Evolutionary conservation across 2,888 invertebrate species (phyloP), one percentile per base, ranked within the genome.

Genomic region (Cataglyphis altisquamis): DNA sequence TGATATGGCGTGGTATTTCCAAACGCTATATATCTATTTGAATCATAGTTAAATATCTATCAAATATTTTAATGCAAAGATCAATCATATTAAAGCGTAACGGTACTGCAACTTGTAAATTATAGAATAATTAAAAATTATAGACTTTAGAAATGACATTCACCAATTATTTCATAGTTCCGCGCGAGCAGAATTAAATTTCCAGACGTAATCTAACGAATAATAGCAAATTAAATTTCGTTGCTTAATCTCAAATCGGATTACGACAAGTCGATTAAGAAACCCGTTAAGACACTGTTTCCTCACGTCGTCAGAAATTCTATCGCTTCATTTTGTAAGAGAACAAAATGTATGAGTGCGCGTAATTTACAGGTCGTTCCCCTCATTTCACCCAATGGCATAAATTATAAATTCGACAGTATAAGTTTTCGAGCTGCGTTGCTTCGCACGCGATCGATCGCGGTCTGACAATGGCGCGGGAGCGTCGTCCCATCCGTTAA

Each of bases 371-470:
- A 57, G 78, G 68, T 78, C 78, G 8, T 68, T 78, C 41, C 32
- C 68, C 78, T 78, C 57, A 36, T 68, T 67, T 77, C 41, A 68
- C 18, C 12, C 32, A 57, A 0, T 45, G 15, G 55, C 9, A 45
- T 78, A 78, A 68, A 78, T 78, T 60, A 70, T 60, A 4, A 78
- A 60, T 21, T 57, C 57, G 5, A 64, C 55, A 73, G 67, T 67
- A 80, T 83, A 52, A 60, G 21, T 52, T 57, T 82, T 68, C 72
- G 68, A 32, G 78, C 25, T 25, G 66, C 63, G 66, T 84, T 75
- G 82, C 57, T 77, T 66, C 67, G 81, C 45, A 63, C 41, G 60
- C 83, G 83, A 81, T 80, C 80, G 63, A 81, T 74, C 73, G 74
- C 67, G 21, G 36, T 15, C 15, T 32, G 29, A 67, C 32, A 55